Conservation (phyloP, 2,113 vertebrate genomes). For the Parus major region DNA sequence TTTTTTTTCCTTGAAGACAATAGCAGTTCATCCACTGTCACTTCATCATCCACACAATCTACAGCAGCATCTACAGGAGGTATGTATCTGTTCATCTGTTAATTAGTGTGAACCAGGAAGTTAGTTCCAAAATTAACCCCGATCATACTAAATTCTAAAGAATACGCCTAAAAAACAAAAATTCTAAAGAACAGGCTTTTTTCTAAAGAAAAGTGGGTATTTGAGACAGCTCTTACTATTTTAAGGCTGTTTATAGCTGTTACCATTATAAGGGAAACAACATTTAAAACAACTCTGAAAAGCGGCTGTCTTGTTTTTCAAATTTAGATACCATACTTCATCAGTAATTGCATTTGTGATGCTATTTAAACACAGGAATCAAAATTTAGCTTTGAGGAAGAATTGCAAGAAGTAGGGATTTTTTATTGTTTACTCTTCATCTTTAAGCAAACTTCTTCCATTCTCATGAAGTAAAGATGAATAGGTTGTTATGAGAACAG, state of each 20-base stretch:
- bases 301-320: background rate
- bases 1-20: background rate
- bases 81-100: slow-evolving; percentile 1
- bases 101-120: background rate
- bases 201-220: background rate
- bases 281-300: background rate
- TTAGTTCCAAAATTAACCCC: background rate
- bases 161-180: background rate
- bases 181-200: background rate
- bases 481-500: background rate
- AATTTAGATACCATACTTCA: background rate
- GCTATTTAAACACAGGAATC: background rate
- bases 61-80: background rate
- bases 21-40: background rate
- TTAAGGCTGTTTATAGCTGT: background rate
- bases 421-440: background rate
- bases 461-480: background rate
- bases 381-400: background rate
- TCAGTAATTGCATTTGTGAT: background rate
- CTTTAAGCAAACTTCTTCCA: background rate
- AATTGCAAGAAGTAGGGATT: background rate
- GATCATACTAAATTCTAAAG: background rate
- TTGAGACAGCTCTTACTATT: background rate
- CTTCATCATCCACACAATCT: background rate
- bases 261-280: background rate